Evolutionary conservation across 1,140 invertebrate species (phyloP).

Genomic region (Druon quercuslanigerum): DNA sequence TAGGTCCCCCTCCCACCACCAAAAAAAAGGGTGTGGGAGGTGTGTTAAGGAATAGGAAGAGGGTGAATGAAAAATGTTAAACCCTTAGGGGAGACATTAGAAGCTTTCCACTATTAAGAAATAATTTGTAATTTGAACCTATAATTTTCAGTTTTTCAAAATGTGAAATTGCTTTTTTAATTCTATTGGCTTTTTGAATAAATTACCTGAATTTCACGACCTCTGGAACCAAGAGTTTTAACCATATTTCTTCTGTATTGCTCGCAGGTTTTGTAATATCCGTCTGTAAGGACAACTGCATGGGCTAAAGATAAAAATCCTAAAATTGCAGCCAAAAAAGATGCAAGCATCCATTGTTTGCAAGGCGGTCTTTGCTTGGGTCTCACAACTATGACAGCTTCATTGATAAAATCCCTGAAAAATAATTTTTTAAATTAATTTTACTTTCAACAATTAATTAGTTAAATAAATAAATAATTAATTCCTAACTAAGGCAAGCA

Average conservation of each 20-base stretch:
- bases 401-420: slow-evolving; percentile 74
- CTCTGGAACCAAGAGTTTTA: slow-evolving; percentile 66
- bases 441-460: background rate
- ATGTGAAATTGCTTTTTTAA: too few relatives aligned
- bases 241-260: slow-evolving; percentile 80
- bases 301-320: slow-evolving; percentile 79
- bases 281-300: slow-evolving; percentile 80
- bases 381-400: slow-evolving; percentile 78
- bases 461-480: too few relatives aligned
- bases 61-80: too few relatives aligned
- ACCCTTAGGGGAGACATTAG: too few relatives aligned
- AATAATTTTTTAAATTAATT: slow-evolving; percentile 39
- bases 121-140: too few relatives aligned
- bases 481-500: too few relatives aligned
- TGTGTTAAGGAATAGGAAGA: too few relatives aligned
- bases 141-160: too few relatives aligned
- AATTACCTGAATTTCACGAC: slow-evolving; percentile 65
- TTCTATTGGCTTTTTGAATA: too few relatives aligned
- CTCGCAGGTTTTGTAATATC: slow-evolving; percentile 81
- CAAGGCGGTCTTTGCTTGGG: slow-evolving; percentile 73
- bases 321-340: slow-evolving; percentile 77
- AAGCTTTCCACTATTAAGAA: too few relatives aligned
- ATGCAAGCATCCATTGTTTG: slow-evolving; percentile 79
- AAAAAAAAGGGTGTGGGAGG: too few relatives aligned
- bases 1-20: too few relatives aligned